These are phyloP conservation scores for Candoia aspera DNA, from an alignment of 2,113 vertebrate genomes.

Conservation along the genomic window DNA sequence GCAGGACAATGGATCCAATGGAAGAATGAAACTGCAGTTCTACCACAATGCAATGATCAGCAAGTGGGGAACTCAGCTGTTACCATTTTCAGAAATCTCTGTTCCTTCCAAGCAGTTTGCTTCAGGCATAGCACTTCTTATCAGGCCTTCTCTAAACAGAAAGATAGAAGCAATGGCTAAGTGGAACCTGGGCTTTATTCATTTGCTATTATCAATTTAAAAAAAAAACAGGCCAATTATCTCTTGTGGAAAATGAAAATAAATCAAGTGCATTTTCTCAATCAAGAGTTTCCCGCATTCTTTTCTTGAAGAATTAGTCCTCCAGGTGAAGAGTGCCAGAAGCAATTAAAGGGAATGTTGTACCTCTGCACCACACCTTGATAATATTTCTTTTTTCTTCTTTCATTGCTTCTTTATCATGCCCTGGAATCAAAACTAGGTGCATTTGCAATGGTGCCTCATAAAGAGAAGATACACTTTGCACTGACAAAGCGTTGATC, in stretches of 20 bases:
- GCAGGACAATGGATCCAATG: background rate
- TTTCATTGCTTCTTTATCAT: constrained; percentile 31
- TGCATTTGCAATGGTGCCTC: constrained; percentile 41
- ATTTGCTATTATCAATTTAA: constrained; percentile 48
- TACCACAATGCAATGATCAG: rapidly evolving
- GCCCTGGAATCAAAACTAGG: constrained; percentile 18
- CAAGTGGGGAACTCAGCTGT: constrained; percentile 29
- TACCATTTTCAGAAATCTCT: constrained; percentile 21
- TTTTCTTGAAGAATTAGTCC: constrained; percentile 61
- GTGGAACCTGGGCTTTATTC: constrained; percentile 40
- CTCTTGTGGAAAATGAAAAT: constrained; percentile 50
- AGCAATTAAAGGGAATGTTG: constrained; percentile 67
- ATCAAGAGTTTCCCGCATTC: constrained; percentile 54
- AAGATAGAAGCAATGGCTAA: constrained; percentile 34
- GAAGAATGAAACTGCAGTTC: background rate
- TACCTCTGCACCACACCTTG: constrained; percentile 34
- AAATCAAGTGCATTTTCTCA: constrained; percentile 58
- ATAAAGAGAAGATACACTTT: constrained; percentile 42
- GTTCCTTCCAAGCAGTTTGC: constrained; percentile 1
- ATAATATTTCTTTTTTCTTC: constrained; percentile 43
- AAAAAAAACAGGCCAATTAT: constrained; percentile 54
- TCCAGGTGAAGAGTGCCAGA: constrained; percentile 60
- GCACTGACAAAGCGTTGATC: constrained; percentile 48
- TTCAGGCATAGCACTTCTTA: background rate
- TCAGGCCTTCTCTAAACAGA: background rate